Conservation (phyloP, 2,797 vertebrate species). For the Synanceia verrucosa region DNA sequence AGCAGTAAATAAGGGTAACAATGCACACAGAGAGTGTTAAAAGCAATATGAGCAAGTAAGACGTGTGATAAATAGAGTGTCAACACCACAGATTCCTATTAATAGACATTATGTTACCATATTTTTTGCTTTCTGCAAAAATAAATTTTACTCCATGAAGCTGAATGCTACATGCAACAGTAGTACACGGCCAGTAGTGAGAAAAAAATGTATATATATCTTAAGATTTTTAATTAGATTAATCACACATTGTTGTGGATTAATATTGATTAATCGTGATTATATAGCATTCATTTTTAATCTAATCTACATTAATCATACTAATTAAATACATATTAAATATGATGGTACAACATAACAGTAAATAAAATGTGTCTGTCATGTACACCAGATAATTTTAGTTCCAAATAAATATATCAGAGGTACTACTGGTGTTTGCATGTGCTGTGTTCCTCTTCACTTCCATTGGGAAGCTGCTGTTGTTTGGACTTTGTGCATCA, state of each 20-base stretch:
- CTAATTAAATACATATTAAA: no score
- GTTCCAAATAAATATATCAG: background rate
- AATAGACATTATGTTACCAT: background rate
- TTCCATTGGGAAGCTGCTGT: background rate
- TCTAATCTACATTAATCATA: no score
- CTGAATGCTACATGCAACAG: background rate
- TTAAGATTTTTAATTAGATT: no score
- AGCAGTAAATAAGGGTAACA: background rate
- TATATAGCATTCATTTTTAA: no score
- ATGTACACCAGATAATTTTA: background rate
- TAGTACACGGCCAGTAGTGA: background rate
- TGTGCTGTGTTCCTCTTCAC: background rate
- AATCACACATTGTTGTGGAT: no score
- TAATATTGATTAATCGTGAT: no score
- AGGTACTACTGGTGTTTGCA: background rate
- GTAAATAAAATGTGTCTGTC: background rate
- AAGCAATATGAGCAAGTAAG: background rate
- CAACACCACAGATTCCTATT: background rate
- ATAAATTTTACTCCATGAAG: background rate
- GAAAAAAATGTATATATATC: no score
- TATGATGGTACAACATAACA: background rate
- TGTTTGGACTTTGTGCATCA: slow-evolving; percentile 18
- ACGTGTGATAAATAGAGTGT: background rate
- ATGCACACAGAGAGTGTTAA: background rate
- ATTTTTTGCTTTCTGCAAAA: background rate